Conservation (phyloP, 2,797 vertebrate species). For the Trachurus trachurus region DNA sequence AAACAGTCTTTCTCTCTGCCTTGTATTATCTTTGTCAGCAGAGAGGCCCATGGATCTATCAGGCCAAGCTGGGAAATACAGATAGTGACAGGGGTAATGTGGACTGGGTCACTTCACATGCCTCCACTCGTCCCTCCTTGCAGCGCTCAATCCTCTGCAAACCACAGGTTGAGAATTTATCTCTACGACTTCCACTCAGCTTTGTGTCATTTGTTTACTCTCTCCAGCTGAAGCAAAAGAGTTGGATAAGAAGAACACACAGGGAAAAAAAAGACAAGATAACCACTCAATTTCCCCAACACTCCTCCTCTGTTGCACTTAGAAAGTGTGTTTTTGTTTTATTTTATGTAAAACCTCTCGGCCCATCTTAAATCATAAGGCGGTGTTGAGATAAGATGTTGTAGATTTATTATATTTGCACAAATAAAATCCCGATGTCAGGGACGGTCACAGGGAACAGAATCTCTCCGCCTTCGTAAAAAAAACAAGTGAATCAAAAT, state of each 20-base stretch:
- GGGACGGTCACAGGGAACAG: neutral
- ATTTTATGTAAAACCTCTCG: slow-evolving; percentile 10
- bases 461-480: neutral
- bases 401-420: slow-evolving; percentile 8
- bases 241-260: slow-evolving; percentile 43
- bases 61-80: slow-evolving; percentile 78
- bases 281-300: slow-evolving; percentile 14
- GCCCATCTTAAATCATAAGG: slow-evolving; percentile 1
- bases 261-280: slow-evolving; percentile 22
- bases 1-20: slow-evolving; percentile 74
- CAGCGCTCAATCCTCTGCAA: slow-evolving; percentile 58
- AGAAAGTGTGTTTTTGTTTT: neutral
- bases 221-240: slow-evolving; percentile 16
- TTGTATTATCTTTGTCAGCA: slow-evolving; percentile 83
- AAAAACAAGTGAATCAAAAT: neutral
- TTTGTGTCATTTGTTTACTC: slow-evolving; percentile 63
- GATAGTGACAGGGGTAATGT: slow-evolving; percentile 81
- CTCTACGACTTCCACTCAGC: slow-evolving; percentile 54
- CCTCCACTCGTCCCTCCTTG: slow-evolving; percentile 62
- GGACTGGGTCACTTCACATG: slow-evolving; percentile 79
- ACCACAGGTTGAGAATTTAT: slow-evolving; percentile 68
- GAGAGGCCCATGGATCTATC: slow-evolving; percentile 79
- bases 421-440: neutral
- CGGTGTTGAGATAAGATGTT: neutral
- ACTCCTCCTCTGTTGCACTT: neutral